phyloP scores from a whole-genome alignment of 2,888 invertebrate species.

The Stenichneumon culpator region DNA sequence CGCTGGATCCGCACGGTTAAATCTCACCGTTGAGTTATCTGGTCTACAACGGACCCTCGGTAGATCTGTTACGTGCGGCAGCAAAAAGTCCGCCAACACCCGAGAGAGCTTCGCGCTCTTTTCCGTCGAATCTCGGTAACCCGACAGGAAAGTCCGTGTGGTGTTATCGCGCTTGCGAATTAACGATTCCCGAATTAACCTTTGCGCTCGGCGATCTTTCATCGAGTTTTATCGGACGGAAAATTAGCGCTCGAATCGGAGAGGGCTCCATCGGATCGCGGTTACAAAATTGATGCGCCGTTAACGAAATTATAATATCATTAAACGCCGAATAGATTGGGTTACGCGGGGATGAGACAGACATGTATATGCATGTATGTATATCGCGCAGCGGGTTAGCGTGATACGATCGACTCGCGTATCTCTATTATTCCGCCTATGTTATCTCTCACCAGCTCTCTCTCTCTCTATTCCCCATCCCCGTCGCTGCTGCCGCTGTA shows the following conservation, averaged over 20 bases:
- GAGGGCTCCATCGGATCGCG: conserved; percentile 41
- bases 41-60: not conserved
- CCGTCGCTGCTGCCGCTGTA: conserved; percentile 27
- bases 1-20: not conserved
- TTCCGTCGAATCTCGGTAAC: not conserved
- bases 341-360: conserved; percentile 18
- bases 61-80: not conserved
- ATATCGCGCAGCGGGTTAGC: conserved; percentile 21
- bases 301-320: conserved; percentile 67
- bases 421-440: conserved; percentile 65
- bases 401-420: conserved; percentile 59
- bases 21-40: not conserved
- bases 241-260: conserved; percentile 42
- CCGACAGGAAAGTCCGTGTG: no score
- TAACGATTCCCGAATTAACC: conserved; percentile 2
- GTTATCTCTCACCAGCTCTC: conserved; percentile 41
- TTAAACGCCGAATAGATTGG: conserved; percentile 50
- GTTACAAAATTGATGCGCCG: conserved; percentile 60
- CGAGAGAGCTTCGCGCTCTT: not conserved
- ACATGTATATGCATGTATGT: conserved; percentile 28
- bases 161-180: not conserved
- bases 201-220: conserved; percentile 1
- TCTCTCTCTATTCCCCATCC: conserved; percentile 27
- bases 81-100: not conserved
- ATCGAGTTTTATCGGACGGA: conserved; percentile 19